phyloP scores from a whole-genome alignment of 2,797 vertebrate genomes.

The Taenioides sp. region DNA sequence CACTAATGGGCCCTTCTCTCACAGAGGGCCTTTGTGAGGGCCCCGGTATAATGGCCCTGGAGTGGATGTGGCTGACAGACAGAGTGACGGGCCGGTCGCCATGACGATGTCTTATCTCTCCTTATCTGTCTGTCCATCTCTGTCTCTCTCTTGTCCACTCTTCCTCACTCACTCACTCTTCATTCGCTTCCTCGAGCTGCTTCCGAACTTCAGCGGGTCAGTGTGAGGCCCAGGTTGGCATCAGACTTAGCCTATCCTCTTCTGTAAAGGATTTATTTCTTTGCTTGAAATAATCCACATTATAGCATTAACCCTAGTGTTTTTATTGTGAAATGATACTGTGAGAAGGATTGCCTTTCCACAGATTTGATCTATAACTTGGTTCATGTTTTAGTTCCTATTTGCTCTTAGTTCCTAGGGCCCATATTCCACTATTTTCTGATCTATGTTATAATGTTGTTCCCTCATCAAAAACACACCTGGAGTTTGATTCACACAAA shows the following conservation, averaged over 20 bases:
- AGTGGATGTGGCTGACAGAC: constrained; percentile 72
- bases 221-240: neutral
- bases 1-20: constrained; percentile 58
- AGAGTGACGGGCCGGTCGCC: constrained; percentile 65
- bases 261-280: too few relatives aligned
- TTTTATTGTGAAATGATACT: too few relatives aligned
- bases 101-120: constrained; percentile 58
- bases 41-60: constrained; percentile 52
- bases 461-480: too few relatives aligned
- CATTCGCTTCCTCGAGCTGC: neutral
- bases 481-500: too few relatives aligned
- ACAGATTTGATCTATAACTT: neutral
- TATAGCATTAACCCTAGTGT: too few relatives aligned
- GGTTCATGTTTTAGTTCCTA: too few relatives aligned
- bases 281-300: too few relatives aligned
- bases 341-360: neutral
- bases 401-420: too few relatives aligned
- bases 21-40: constrained; percentile 69
- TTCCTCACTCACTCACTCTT: constrained; percentile 29
- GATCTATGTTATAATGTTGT: too few relatives aligned
- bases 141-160: constrained; percentile 53
- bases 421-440: too few relatives aligned
- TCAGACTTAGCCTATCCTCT: neutral
- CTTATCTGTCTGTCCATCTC: constrained; percentile 58
- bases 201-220: neutral